Conservation (phyloP, 2,797 vertebrate genomes). For the Sebastes minor region DNA sequence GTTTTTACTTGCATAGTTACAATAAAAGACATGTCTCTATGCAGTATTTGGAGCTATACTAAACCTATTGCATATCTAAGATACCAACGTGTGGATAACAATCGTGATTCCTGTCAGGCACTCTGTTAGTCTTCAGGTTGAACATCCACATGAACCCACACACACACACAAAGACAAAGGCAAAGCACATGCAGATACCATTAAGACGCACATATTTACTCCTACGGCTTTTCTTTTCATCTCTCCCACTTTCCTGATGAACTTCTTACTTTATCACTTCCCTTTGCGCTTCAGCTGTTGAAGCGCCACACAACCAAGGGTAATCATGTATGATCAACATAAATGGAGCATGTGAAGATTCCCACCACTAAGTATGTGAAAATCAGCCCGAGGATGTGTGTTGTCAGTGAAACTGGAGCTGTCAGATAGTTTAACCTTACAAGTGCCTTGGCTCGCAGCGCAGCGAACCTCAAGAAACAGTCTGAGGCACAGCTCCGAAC, state of each 20-base stretch:
- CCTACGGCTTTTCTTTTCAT: constrained; percentile 12
- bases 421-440: constrained; percentile 71
- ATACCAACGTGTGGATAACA: not conserved
- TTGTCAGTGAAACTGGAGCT: constrained; percentile 58
- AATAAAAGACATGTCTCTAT: not conserved
- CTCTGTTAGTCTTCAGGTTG: not conserved
- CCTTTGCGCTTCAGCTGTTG: not conserved
- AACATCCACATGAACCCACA: not conserved
- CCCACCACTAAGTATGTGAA: constrained; percentile 62
- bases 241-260: constrained; percentile 1
- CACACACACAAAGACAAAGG: not conserved
- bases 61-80: not conserved
- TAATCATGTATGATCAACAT: constrained; percentile 67
- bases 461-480: constrained; percentile 40
- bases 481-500: constrained; percentile 37
- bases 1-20: not conserved
- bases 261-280: not conserved
- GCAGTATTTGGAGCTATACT: not conserved
- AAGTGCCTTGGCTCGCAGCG: constrained; percentile 41
- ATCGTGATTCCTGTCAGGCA: not conserved
- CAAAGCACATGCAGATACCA: not conserved
- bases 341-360: constrained; percentile 70
- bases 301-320: constrained; percentile 23
- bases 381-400: constrained; percentile 52
- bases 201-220: not conserved